phyloP scores from a whole-genome alignment of 2,888 invertebrate genomes.

The Pemphredon lugubris region DNA sequence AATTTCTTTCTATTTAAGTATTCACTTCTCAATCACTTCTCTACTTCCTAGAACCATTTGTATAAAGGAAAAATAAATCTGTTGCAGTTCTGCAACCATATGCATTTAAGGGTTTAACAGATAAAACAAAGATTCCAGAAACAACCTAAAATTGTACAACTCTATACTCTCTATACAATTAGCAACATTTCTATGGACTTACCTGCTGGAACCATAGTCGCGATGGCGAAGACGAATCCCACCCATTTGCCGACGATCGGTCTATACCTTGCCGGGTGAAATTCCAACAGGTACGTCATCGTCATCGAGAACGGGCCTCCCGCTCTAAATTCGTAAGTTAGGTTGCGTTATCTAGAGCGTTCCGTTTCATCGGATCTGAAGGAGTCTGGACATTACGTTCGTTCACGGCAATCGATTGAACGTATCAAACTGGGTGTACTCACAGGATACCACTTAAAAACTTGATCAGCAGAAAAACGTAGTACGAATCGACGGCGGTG shows the following conservation, averaged over 20 bases:
- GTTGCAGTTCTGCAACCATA: too few relatives aligned
- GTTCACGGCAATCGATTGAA: too few relatives aligned
- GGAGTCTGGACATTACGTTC: too few relatives aligned
- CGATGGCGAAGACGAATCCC: constrained; percentile 86
- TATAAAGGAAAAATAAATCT: too few relatives aligned
- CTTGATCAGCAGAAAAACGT: constrained; percentile 87
- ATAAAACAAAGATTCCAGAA: too few relatives aligned
- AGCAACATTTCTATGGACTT: too few relatives aligned
- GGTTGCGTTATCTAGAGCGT: neutral
- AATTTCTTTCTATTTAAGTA: too few relatives aligned
- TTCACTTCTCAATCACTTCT: too few relatives aligned
- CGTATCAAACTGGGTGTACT: constrained; percentile 80
- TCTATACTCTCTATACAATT: too few relatives aligned
- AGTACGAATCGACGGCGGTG: constrained; percentile 86
- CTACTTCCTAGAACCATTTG: too few relatives aligned
- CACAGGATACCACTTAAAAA: constrained; percentile 89
- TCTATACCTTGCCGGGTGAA: constrained; percentile 86
- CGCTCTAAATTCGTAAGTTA: constrained; percentile 80
- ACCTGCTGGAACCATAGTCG: constrained; percentile 85
- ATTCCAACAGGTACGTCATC: constrained; percentile 88
- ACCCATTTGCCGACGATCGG: constrained; percentile 85
- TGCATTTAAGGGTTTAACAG: too few relatives aligned
- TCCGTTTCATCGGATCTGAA: neutral
- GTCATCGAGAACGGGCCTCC: constrained; percentile 89
- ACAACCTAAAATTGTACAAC: too few relatives aligned